Conservation (phyloP, 1,140 invertebrate species). For the Belonocnema kinseyi region DNA sequence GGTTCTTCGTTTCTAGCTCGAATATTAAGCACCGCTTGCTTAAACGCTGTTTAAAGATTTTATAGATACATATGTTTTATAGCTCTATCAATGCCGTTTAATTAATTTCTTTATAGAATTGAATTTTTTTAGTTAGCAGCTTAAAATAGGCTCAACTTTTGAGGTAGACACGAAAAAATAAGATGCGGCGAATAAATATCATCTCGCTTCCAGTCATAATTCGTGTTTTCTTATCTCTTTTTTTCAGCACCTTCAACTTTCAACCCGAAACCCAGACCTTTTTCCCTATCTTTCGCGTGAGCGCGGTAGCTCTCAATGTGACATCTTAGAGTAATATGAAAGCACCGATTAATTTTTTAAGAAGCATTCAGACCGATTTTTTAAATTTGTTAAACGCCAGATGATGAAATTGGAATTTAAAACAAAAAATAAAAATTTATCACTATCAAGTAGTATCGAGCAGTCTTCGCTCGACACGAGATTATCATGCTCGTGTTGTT, state of each 20-base stretch:
- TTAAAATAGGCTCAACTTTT: too few relatives aligned
- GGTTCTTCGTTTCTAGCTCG: too few relatives aligned
- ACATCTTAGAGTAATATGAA: slow-evolving; percentile 46
- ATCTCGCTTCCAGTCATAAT: slow-evolving; percentile 57
- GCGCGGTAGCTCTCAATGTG: slow-evolving; percentile 74
- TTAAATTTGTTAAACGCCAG: not conserved
- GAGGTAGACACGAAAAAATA: too few relatives aligned
- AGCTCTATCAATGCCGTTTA: too few relatives aligned
- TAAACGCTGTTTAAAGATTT: too few relatives aligned
- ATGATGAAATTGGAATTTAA: not conserved
- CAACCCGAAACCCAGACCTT: slow-evolving; percentile 80
- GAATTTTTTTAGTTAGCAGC: too few relatives aligned
- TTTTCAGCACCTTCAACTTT: slow-evolving; percentile 80
- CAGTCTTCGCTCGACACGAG: too few relatives aligned
- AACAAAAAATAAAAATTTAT: not conserved
- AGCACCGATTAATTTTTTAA: slow-evolving; percentile 34
- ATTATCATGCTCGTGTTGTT: not conserved
- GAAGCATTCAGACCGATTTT: slow-evolving; percentile 13
- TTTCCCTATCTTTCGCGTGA: slow-evolving; percentile 78
- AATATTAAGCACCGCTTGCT: too few relatives aligned
- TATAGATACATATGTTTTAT: too few relatives aligned
- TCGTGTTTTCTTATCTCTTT: slow-evolving; percentile 75
- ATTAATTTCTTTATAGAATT: too few relatives aligned
- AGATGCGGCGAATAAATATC: too few relatives aligned
- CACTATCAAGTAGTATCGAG: not conserved